Evolutionary conservation across 2,797 vertebrate genomes (phyloP).

Genomic region (Psittacula derbiana): DNA sequence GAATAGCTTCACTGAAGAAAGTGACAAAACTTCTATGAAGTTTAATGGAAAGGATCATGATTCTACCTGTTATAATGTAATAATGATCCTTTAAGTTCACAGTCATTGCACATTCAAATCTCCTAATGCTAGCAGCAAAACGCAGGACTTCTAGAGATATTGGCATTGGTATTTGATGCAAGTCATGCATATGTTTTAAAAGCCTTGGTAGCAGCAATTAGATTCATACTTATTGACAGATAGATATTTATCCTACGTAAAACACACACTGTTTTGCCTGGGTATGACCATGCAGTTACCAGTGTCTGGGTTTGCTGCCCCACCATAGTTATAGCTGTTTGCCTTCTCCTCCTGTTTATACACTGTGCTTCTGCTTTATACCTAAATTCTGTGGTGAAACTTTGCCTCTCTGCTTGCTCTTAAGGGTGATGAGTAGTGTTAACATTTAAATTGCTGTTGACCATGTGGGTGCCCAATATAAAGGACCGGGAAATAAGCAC

Average conservation of each 20-base stretch:
- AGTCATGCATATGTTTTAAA: neutral
- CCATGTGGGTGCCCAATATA: conserved; percentile 59
- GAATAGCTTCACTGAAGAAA: neutral
- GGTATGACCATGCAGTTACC: neutral
- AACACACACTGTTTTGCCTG: neutral
- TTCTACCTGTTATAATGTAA: neutral
- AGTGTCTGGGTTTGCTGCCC: neutral
- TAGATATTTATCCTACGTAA: rapidly evolving
- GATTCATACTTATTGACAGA: neutral
- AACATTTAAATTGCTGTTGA: conserved; percentile 71
- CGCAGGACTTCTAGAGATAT: neutral
- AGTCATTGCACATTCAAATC: neutral
- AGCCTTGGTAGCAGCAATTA: neutral
- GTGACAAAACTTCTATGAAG: neutral
- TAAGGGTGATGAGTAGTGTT: conserved; percentile 18
- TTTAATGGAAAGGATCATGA: neutral
- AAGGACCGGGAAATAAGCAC: conserved; percentile 77
- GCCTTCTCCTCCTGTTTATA: neutral
- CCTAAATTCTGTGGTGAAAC: neutral
- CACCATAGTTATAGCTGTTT: neutral
- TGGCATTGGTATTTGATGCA: neutral
- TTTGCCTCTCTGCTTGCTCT: neutral
- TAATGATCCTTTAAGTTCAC: neutral
- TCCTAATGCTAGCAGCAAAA: neutral
- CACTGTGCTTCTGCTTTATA: neutral